Evolutionary conservation across 2,888 invertebrate species (phyloP).

Genomic region (Camptogramma bilineatum): DNA sequence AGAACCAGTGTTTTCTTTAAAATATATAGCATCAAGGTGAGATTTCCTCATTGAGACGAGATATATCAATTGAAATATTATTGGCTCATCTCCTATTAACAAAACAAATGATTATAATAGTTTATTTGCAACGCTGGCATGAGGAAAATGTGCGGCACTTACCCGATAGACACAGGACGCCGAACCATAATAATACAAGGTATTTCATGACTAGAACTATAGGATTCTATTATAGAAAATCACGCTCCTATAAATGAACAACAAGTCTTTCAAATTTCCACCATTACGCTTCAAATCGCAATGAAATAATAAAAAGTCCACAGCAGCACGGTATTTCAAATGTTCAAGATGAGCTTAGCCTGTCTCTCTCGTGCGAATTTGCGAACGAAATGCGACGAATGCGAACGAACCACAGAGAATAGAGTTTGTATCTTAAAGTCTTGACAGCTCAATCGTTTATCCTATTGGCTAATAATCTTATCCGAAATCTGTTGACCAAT

Average conservation of each 20-base stretch:
- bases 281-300: constrained; percentile 20
- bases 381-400: too few relatives aligned
- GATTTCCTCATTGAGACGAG: not conserved
- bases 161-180: constrained; percentile 76
- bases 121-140: constrained; percentile 49
- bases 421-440: too few relatives aligned
- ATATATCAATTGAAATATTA: not conserved
- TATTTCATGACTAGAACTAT: constrained; percentile 67
- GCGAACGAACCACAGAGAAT: too few relatives aligned
- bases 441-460: constrained; percentile 6
- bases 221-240: constrained; percentile 11
- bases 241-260: constrained; percentile 15
- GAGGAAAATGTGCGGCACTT: constrained; percentile 39
- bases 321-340: not conserved
- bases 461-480: constrained; percentile 19
- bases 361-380: not conserved
- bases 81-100: not conserved
- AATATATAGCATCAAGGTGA: not conserved
- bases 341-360: not conserved
- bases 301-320: not conserved
- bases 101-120: not conserved
- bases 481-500: constrained; percentile 51
- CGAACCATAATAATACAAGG: constrained; percentile 65
- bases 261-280: constrained; percentile 23
- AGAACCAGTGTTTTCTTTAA: not conserved